These are phyloP conservation scores for Halcyon leucocephala DNA, from an alignment of 2,797 vertebrate genomes.

Conservation along the genomic window DNA sequence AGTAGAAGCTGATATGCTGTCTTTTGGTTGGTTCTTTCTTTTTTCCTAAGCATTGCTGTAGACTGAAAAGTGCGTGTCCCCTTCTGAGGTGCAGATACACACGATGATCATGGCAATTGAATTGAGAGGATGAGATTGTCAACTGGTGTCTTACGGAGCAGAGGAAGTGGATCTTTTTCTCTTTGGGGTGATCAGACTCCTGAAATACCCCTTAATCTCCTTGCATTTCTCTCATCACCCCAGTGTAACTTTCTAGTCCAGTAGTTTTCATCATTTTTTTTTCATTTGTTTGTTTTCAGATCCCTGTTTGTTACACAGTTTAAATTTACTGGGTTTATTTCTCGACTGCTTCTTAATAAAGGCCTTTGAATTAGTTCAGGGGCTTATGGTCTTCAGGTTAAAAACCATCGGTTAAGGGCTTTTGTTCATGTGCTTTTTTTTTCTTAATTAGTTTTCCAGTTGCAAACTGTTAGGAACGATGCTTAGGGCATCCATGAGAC, in stretches of 20 bases:
- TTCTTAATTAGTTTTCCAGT: neutral
- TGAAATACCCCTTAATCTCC: neutral
- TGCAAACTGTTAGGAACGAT: neutral
- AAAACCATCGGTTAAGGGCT: neutral
- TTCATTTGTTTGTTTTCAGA: neutral
- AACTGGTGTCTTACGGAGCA: neutral
- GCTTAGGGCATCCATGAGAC: neutral
- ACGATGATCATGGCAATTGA: neutral
- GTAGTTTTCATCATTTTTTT: neutral
- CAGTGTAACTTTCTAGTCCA: neutral
- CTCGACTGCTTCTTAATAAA: neutral
- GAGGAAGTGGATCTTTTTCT: neutral
- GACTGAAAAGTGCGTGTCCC: neutral
- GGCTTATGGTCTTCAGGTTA: neutral
- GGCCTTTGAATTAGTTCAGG: neutral
- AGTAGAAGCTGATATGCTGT: neutral
- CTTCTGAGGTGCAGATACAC: neutral
- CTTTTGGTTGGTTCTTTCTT: neutral
- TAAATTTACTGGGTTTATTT: neutral
- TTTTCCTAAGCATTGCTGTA: neutral
- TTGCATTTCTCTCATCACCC: neutral
- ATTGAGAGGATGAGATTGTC: neutral
- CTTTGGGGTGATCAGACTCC: neutral
- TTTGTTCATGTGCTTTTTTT: neutral
- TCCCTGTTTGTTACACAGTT: neutral